Conservation (phyloP, 2,888 invertebrate species). For the Amiota mariae region DNA sequence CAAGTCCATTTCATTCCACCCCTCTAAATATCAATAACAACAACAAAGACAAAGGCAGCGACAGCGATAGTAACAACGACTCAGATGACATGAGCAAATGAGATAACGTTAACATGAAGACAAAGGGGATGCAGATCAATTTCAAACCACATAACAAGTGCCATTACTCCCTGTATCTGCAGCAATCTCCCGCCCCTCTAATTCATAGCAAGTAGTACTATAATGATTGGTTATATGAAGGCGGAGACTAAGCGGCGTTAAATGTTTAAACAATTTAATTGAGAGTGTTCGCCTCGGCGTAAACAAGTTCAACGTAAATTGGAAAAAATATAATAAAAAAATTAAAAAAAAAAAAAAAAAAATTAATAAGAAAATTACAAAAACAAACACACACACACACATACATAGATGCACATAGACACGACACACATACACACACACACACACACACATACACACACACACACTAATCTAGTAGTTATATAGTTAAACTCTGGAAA, state of each 20-base stretch:
- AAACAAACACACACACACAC: background rate
- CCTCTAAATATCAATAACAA: background rate
- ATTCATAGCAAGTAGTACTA: background rate
- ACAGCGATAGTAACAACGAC: background rate
- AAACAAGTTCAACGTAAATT: conserved; percentile 4
- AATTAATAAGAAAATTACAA: too few species aligned
- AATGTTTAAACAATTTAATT: conserved; percentile 31
- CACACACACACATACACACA: background rate
- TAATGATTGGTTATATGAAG: background rate
- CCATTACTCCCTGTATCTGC: background rate
- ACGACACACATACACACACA: background rate
- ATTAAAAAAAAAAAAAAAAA: background rate
- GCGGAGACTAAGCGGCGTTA: conserved; percentile 16
- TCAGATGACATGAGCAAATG: background rate
- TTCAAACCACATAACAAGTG: background rate
- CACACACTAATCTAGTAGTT: background rate
- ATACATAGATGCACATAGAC: background rate
- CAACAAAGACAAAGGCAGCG: background rate
- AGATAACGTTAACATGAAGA: too few species aligned
- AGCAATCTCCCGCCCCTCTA: background rate
- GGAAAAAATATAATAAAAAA: background rate
- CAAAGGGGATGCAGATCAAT: conserved; percentile 6
- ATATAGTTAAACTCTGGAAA: background rate
- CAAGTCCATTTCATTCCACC: too few species aligned
- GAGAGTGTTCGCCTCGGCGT: conserved; percentile 7